Evolutionary conservation across 2,797 vertebrate species (phyloP), one percentile per base, ranked within the genome.

Genomic region (Forpus xanthops): DNA sequence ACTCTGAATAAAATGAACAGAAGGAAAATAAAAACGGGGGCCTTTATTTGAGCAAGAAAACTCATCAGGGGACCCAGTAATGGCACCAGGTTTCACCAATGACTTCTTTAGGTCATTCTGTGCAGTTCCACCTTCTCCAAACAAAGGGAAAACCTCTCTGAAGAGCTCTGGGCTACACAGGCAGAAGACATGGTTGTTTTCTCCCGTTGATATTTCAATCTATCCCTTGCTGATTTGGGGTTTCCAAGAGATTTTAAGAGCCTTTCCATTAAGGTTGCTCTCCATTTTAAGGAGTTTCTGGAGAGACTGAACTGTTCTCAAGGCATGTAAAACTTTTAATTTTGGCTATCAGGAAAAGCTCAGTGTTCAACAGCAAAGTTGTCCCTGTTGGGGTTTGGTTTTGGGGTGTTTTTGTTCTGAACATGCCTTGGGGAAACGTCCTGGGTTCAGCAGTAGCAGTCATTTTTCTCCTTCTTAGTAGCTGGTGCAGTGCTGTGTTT

Each of bases 331-430:
- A 87, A 52, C 23, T 70, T 78, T 45, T 25, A 9, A 41, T 88
- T 94, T 37, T 89, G 55, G 68, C 62, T 81, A 37, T 85, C 53
- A 93, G 61, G 68, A 55, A 94, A 81, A 93, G 61, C 64, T 95
- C 70, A 64, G 37, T 24, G 45, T 68, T 94, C 65, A 92, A 78
- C 3, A 67, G 55, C 44, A 90, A 58, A 58, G n/a, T n/a, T 56
- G 14, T 33, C 21, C n/a, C n/a, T 56, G n/a, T 15, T 33, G n/a
- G 21, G n/a, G 20, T 33, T 33, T 56, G 53, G 9, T 33, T 23
- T 33, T 56, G 5, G 8, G 13, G 6, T 23, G 5, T 1, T 25
- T 58, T 58, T 58, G 56, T 50, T 30, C 42, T 72, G 76, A 96
- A 76, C 2, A 3, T 4, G 16, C 27, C 50, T 83, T 73, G 28